phyloP scores from a whole-genome alignment of 1,140 invertebrate species.

The Euglossa dilemma region DNA sequence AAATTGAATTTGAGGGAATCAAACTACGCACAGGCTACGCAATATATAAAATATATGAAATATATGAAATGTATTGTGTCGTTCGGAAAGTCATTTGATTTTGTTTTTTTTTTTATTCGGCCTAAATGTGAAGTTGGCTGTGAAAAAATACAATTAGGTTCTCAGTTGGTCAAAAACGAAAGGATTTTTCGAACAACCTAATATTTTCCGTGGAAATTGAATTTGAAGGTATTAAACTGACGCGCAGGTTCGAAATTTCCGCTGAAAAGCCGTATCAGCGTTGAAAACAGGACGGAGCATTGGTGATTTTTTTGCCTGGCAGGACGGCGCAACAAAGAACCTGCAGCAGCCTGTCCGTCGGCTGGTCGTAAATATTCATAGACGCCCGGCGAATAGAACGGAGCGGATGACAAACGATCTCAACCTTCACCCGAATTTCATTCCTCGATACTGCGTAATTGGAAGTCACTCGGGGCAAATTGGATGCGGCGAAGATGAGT shows the following conservation, averaged over 20 bases:
- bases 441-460: constrained; percentile 52
- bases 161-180: no score
- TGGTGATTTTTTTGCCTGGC: background rate
- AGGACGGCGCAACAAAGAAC: constrained; percentile 4
- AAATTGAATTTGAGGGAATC: no score
- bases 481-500: constrained; percentile 57
- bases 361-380: constrained; percentile 31
- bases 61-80: no score
- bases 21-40: no score
- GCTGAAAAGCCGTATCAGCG: background rate
- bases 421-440: constrained; percentile 47
- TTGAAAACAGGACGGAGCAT: background rate
- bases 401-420: constrained; percentile 42
- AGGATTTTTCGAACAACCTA: no score
- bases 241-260: background rate
- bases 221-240: background rate
- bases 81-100: no score
- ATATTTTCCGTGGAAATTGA: background rate
- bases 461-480: constrained; percentile 53
- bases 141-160: no score
- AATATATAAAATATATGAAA: no score
- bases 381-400: background rate
- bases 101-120: no score
- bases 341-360: background rate
- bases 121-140: no score